These are phyloP conservation scores for Erpornis zantholeuca DNA, from an alignment of 2,113 vertebrate species.

Conservation along the genomic window DNA sequence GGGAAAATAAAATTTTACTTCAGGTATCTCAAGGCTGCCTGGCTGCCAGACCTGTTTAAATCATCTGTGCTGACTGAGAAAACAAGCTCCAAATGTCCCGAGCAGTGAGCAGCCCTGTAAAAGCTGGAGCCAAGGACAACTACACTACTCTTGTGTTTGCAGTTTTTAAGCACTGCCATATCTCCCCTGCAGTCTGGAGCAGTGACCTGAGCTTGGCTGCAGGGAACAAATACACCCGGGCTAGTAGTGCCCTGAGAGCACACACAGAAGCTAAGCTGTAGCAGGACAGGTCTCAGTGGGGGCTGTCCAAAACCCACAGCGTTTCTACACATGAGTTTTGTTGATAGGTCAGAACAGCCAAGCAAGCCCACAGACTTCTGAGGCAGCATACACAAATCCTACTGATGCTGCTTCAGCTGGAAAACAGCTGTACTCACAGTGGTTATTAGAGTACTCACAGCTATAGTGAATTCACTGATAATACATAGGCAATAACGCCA, in stretches of 20 bases:
- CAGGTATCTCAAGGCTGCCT: background rate
- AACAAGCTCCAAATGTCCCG: background rate
- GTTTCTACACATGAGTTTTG: background rate
- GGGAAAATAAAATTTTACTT: background rate
- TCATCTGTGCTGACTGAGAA: background rate
- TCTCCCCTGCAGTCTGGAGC: background rate
- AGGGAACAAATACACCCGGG: background rate
- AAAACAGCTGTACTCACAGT: background rate
- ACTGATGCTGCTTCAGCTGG: background rate
- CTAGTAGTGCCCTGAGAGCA: background rate
- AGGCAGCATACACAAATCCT: background rate
- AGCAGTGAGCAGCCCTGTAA: slow-evolving; percentile 20
- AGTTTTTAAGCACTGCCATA: background rate
- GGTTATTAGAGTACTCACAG: background rate
- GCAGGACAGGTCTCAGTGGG: background rate
- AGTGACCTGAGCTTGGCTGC: background rate
- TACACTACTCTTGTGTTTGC: background rate
- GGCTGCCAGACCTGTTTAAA: background rate
- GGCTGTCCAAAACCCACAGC: background rate
- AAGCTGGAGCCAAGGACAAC: background rate
- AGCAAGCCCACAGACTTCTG: background rate
- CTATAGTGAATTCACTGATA: background rate
- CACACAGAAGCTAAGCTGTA: background rate
- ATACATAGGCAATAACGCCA: background rate
- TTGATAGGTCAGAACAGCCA: background rate